A percentile compares a stretch with the other conserved stretches of the same genome.
phyloP scores from a whole-genome alignment of 2,113 vertebrate genomes.

The Puffinus mauretanicus region DNA sequence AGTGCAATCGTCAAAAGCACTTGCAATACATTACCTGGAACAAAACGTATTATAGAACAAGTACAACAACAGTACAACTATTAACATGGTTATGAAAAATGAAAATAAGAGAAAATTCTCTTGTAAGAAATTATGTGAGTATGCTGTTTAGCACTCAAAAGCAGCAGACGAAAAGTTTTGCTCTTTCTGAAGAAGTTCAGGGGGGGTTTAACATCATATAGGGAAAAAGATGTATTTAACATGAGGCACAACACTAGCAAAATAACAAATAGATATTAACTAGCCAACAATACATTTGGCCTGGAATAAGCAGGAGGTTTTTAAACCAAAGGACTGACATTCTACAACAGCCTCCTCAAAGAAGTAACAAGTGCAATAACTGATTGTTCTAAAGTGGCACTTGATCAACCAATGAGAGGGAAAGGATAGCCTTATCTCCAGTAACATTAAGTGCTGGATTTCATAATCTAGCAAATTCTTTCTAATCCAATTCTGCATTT shows the following conservation, averaged over 20 bases:
- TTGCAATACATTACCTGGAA: neutral
- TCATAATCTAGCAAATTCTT: neutral
- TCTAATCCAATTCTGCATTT: neutral
- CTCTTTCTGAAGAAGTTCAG: neutral
- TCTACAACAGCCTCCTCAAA: neutral
- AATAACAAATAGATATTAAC: neutral
- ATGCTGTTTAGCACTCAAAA: neutral
- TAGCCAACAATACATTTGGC: neutral
- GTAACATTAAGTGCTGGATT: neutral
- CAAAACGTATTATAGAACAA: neutral
- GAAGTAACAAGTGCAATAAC: neutral
- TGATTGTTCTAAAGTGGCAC: neutral
- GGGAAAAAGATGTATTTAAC: neutral
- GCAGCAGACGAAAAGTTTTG: neutral
- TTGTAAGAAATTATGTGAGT: neutral
- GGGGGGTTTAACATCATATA: neutral
- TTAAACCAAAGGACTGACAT: neutral
- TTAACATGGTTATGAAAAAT: neutral
- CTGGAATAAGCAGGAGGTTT: neutral
- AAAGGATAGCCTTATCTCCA: neutral
- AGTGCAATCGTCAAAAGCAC: neutral
- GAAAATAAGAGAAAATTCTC: neutral
- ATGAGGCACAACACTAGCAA: neutral
- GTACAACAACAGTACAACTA: neutral
- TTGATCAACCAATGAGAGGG: neutral